Evolutionary conservation across 1,140 invertebrate genomes (phyloP), one percentile per base, ranked within the genome.

Genomic region (Trachelipus rathkii): DNA sequence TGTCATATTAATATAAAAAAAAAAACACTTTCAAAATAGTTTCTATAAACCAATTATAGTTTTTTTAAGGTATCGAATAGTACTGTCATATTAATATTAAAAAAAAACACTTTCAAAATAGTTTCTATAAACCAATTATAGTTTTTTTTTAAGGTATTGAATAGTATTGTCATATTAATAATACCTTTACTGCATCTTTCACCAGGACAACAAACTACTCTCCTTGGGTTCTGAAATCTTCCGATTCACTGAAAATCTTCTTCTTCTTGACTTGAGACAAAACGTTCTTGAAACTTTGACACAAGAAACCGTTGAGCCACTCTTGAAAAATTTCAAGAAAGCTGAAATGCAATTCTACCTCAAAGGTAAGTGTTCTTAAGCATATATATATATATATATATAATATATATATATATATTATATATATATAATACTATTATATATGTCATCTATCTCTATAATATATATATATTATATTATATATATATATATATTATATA

Each of bases 261-360:
- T 88, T 76, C 89, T 89, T 74, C 85, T 94, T 76, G 91, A 93
- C 84, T 84, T 94, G 50, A 87, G 90, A 80, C 87, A 89, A 9
- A 93, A 94, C 83, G 84, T 87, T 74, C 87, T 94, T 76, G 88
- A 89, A 81, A 91, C 90, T n/a, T 86, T 94, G 82, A 90, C 90
- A 78, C 89, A 89, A 83, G 89, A 90, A 77, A 90, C 89, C 50
- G 87, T 93, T 78, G 87, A 88, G 70, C 92, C 92, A 6, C 89
- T 94, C 83, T 84, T 92, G 77, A 88, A 88, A 75, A 93, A 92
- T 85, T 87, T 93, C 82, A 90, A 91, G 84, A 90, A 90, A 81
- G 86, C 84, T 71, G 88, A 88, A 78, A 91, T 91, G 82, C 88
- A 89, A 86, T 88, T 94, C 83, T 88, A 90, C 82, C 83, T 93